Evolutionary conservation across 2,113 vertebrate genomes (phyloP).

Genomic region (Catharus fuscescens): DNA sequence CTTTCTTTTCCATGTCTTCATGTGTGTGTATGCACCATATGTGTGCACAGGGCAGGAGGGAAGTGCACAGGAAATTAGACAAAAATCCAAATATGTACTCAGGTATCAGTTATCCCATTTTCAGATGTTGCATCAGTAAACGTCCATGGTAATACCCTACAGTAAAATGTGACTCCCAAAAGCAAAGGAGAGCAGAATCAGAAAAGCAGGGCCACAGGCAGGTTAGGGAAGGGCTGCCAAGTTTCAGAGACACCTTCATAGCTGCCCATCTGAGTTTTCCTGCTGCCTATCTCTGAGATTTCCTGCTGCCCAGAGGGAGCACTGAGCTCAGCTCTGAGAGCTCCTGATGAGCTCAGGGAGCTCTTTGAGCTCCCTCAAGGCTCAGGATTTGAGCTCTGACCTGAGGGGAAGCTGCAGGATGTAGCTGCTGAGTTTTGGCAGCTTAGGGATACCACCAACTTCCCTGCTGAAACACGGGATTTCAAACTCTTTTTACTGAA

Average conservation of each 20-base stretch:
- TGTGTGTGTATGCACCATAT: accelerated
- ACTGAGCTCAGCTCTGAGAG: not conserved
- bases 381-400: not conserved
- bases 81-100: not conserved
- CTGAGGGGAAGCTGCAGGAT: not conserved
- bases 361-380: too few species aligned
- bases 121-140: not conserved
- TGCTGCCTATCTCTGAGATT: accelerated
- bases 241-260: not conserved
- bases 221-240: not conserved
- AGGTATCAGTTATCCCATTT: not conserved
- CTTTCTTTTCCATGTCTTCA: not conserved
- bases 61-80: not conserved
- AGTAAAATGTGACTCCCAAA: not conserved
- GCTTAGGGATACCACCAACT: not conserved
- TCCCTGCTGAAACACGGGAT: not conserved
- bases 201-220: not conserved
- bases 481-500: not conserved
- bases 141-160: accelerated
- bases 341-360: not conserved
- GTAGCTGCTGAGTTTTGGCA: not conserved
- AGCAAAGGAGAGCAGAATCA: not conserved
- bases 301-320: not conserved
- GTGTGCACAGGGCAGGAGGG: not conserved
- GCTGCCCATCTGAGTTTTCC: not conserved